phyloP scores from a whole-genome alignment of 2,113 vertebrate genomes.

The Pantherophis guttatus region DNA sequence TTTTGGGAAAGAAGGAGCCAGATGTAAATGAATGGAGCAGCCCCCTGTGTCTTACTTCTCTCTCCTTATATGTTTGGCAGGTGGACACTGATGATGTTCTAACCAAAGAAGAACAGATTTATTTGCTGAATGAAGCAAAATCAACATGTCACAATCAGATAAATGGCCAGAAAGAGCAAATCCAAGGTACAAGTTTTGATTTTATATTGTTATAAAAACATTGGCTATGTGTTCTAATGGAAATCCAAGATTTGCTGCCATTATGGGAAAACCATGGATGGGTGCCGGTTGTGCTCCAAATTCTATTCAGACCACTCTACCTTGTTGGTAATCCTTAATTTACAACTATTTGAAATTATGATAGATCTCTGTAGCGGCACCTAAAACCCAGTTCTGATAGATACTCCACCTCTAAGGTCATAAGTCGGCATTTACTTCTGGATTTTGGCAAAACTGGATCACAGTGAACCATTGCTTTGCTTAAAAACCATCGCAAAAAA shows the following conservation, averaged over 20 bases:
- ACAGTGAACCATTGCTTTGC: neutral
- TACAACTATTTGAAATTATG: neutral
- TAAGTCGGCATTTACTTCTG: neutral
- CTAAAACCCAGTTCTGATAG: neutral
- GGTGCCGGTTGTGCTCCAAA: neutral
- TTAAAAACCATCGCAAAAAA: neutral
- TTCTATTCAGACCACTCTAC: neutral
- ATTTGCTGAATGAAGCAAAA: constrained; percentile 81
- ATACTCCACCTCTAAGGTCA: neutral
- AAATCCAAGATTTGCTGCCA: neutral
- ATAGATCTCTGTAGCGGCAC: neutral
- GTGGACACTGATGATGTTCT: constrained; percentile 88
- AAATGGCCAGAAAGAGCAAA: constrained; percentile 62
- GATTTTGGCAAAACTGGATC: neutral
- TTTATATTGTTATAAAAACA: neutral
- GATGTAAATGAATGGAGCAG: neutral
- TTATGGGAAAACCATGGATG: neutral
- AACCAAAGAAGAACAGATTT: constrained; percentile 89
- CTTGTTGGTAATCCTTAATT: neutral
- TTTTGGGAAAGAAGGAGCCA: neutral
- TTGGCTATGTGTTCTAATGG: neutral
- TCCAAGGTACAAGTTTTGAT: constrained; percentile 66
- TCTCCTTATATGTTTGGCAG: constrained; percentile 47
- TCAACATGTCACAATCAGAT: constrained; percentile 77
- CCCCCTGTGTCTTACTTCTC: neutral